Conservation (phyloP, 2,888 invertebrate species). For the Anoncus sp. region DNA sequence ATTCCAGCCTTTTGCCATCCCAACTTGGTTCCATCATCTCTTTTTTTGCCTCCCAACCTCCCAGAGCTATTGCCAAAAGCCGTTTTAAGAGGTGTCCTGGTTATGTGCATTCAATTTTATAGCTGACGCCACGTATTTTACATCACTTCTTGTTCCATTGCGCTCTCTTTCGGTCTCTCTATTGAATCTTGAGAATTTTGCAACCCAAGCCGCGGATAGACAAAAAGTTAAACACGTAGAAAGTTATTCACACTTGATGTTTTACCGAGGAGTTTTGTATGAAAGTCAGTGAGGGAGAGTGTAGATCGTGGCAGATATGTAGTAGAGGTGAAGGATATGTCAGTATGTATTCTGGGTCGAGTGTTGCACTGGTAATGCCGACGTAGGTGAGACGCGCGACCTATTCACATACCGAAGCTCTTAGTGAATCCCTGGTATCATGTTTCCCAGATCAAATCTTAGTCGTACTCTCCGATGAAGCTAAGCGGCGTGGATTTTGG, state of each 20-base stretch:
- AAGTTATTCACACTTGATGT: slow-evolving; percentile 42
- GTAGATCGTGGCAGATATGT: slow-evolving; percentile 17
- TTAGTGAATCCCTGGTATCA: too few species aligned
- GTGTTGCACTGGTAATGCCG: slow-evolving; percentile 43
- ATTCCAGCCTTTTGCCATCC: slow-evolving; percentile 20
- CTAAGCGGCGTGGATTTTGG: neutral
- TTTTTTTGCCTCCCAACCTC: slow-evolving; percentile 19
- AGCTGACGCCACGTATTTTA: slow-evolving; percentile 44
- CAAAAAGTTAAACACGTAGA: slow-evolving; percentile 2
- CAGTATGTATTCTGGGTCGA: slow-evolving; percentile 50
- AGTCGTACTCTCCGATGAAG: neutral
- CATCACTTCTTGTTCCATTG: slow-evolving; percentile 32
- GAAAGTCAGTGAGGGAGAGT: slow-evolving; percentile 26
- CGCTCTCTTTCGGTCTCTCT: slow-evolving; percentile 7
- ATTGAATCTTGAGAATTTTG: slow-evolving; percentile 44
- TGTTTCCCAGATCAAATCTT: too few species aligned
- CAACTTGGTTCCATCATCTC: slow-evolving; percentile 5
- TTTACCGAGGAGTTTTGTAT: slow-evolving; percentile 19
- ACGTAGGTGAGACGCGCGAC: slow-evolving; percentile 44
- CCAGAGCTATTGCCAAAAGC: slow-evolving; percentile 27
- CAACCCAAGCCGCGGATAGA: neutral
- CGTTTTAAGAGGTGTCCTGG: slow-evolving; percentile 32
- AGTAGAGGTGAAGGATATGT: slow-evolving; percentile 22
- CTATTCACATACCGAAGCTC: slow-evolving; percentile 14
- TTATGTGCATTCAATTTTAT: slow-evolving; percentile 45